Evolutionary conservation across 1,140 invertebrate genomes (phyloP).

Genomic region (Yoshiicerus persimilis): DNA sequence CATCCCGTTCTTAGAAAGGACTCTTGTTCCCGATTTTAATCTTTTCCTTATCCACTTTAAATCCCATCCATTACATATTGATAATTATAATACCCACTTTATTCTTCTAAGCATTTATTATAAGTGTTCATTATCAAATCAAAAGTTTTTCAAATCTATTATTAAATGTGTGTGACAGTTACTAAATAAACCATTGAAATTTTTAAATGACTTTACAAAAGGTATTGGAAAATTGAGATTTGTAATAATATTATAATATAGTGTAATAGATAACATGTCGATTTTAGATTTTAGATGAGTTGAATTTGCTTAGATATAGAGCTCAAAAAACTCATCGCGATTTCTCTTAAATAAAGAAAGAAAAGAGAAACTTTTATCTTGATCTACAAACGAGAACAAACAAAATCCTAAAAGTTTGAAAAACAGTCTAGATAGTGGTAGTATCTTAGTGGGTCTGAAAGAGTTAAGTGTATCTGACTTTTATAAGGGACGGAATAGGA

Average conservation of each 20-base stretch:
- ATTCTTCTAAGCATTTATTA: too few relatives aligned
- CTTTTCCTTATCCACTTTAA: too few relatives aligned
- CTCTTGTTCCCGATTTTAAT: too few relatives aligned
- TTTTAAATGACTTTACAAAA: background rate
- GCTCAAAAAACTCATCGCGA: background rate
- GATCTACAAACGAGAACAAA: background rate
- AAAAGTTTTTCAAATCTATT: too few relatives aligned
- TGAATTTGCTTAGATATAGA: background rate
- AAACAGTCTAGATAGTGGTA: background rate
- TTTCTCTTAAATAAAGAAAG: background rate
- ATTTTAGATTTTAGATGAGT: background rate
- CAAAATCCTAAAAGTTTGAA: background rate
- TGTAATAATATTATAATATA: too few relatives aligned
- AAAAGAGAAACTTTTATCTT: background rate
- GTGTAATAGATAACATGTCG: background rate
- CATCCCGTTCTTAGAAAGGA: too few relatives aligned
- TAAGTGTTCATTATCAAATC: too few relatives aligned
- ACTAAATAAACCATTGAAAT: background rate
- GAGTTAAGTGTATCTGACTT: constrained; percentile 32
- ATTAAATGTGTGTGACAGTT: too few relatives aligned
- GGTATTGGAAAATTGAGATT: background rate
- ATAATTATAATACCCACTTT: too few relatives aligned
- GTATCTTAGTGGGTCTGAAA: background rate
- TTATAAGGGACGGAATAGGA: background rate
- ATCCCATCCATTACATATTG: too few relatives aligned